Conservation (phyloP, 64 coral and sea anemone genomes). For the Pocillopora verrucosa region DNA sequence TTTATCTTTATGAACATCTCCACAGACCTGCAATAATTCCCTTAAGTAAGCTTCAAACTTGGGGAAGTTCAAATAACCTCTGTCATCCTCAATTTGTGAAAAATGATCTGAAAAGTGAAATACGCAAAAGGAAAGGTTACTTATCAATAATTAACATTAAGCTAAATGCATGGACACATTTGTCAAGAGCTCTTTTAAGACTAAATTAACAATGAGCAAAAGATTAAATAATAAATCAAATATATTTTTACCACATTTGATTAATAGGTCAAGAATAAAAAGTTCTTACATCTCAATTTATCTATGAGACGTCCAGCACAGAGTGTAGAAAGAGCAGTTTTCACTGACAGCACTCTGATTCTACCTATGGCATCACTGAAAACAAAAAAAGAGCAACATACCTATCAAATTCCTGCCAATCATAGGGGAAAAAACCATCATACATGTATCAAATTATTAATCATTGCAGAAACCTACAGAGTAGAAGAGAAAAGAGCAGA, state of each 20-base stretch:
- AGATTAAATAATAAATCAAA: too few species aligned
- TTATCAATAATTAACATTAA: too few species aligned
- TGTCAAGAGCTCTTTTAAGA: too few species aligned
- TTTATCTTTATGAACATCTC: neutral
- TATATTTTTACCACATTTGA: too few species aligned
- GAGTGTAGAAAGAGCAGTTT: conserved; percentile 90
- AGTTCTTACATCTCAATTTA: conserved; percentile 95
- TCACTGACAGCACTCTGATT: conserved; percentile 94
- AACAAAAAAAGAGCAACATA: neutral
- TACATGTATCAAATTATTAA: too few species aligned
- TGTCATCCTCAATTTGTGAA: conserved; percentile 94
- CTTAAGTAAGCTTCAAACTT: conserved; percentile 97
- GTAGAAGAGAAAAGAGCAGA: neutral
- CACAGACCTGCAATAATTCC: conserved; percentile 87
- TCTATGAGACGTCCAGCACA: conserved; percentile 91
- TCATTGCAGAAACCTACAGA: too few species aligned
- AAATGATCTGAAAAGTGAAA: conserved; percentile 73
- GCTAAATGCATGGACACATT: too few species aligned
- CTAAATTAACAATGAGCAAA: too few species aligned
- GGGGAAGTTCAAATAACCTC: conserved; percentile 84
- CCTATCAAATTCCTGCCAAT: neutral
- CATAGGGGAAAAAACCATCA: neutral
- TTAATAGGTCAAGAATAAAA: too few species aligned
- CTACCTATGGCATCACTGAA: conserved; percentile 92
- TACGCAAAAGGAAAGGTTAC: too few species aligned